These are phyloP conservation scores for Anguilla obscura DNA, from an alignment of 2,797 vertebrate species.

Conservation along the genomic window DNA sequence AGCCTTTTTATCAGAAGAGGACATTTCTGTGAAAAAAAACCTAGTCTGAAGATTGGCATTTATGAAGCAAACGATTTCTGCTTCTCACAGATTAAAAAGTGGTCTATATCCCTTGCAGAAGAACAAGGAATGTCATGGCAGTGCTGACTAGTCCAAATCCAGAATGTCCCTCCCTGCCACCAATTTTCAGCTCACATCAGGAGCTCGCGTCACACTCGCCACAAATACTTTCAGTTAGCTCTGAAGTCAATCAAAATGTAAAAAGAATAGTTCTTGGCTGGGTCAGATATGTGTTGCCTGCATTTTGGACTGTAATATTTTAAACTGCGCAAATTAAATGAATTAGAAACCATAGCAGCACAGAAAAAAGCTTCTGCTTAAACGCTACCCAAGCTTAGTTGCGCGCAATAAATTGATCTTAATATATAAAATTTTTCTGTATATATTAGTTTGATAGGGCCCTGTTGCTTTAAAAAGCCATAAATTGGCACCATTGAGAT, in stretches of 20 bases:
- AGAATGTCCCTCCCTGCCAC: background rate
- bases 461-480: constrained; percentile 30
- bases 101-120: background rate
- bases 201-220: background rate
- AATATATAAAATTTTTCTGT: background rate
- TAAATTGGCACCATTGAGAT: constrained; percentile 24
- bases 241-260: background rate
- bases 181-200: constrained; percentile 2
- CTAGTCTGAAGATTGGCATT: background rate
- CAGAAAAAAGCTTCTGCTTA: constrained; percentile 2
- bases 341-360: background rate
- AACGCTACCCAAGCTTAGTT: constrained; percentile 20
- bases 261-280: background rate
- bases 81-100: background rate
- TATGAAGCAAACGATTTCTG: background rate
- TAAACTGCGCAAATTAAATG: background rate
- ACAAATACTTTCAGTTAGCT: background rate
- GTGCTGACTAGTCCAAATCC: background rate
- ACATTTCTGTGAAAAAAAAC: background rate
- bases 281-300: background rate
- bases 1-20: background rate
- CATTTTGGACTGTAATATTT: background rate
- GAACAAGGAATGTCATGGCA: background rate
- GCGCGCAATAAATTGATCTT: constrained; percentile 16
- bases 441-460: constrained; percentile 22